Conservation (phyloP, 2,113 vertebrate species). For the Corythoichthys haematopterus region DNA sequence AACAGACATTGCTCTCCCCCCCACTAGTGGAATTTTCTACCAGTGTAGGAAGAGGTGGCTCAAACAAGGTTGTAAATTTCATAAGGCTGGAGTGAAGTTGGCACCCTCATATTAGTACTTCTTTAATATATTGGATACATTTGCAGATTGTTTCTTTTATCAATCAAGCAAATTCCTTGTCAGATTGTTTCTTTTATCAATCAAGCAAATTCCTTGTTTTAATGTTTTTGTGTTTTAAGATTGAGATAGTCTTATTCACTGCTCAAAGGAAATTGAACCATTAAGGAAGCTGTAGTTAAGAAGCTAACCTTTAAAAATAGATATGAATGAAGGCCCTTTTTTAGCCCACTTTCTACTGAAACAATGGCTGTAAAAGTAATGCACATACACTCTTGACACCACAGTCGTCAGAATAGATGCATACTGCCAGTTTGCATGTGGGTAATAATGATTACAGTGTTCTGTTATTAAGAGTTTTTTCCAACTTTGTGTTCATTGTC, state of each 20-base stretch:
- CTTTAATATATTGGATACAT: slow-evolving; percentile 3
- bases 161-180: too few relatives aligned
- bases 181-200: neutral
- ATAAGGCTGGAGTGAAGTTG: slow-evolving; percentile 38
- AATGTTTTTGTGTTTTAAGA: neutral
- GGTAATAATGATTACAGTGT: neutral
- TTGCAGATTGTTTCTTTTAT: slow-evolving; percentile 3
- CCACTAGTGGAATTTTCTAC: slow-evolving; percentile 58
- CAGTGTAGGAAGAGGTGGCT: slow-evolving; percentile 49
- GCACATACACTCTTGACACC: neutral
- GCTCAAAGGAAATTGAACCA: neutral
- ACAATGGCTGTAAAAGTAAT: slow-evolving; percentile 4
- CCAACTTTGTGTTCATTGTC: neutral
- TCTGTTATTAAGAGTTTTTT: neutral
- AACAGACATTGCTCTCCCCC: slow-evolving; percentile 51
- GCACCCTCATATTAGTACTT: slow-evolving; percentile 38
- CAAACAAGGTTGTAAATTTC: slow-evolving; percentile 32
- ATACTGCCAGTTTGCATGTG: neutral
- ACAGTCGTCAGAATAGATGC: neutral
- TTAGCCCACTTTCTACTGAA: neutral
- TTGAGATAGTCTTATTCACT: neutral
- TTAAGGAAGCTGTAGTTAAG: neutral
- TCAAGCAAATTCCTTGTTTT: neutral
- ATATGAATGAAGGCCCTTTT: neutral
- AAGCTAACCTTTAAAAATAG: neutral